Conservation (phyloP, 2,888 invertebrate species). For the Polyommatus iphigenia region DNA sequence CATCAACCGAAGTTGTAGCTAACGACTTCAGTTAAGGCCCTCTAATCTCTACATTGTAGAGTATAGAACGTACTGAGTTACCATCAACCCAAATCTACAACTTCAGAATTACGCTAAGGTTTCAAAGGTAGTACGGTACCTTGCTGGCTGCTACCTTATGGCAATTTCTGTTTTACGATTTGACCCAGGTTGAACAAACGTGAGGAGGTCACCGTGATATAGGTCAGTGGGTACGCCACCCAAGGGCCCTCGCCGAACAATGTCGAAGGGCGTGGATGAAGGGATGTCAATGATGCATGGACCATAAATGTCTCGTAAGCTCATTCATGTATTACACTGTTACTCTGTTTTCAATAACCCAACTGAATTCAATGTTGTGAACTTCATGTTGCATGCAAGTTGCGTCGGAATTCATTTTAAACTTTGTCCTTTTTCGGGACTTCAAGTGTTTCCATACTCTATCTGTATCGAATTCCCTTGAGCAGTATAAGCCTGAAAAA, state of each 20-base stretch:
- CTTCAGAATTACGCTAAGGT: no score
- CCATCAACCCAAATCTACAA: no score
- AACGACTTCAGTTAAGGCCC: no score
- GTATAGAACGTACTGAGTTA: no score
- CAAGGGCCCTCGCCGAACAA: background rate
- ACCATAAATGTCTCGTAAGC: background rate
- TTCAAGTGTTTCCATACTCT: no score
- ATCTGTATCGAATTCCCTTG: no score
- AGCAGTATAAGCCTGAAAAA: no score
- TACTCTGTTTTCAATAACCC: background rate
- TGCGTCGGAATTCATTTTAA: background rate
- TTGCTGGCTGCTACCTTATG: no score
- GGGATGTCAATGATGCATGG: conserved; percentile 6
- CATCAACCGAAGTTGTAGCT: no score
- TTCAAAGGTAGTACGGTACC: no score
- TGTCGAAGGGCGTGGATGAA: background rate
- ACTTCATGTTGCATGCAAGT: background rate
- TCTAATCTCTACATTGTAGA: no score
- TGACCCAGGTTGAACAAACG: background rate
- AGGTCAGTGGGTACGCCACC: background rate
- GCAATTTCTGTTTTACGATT: background rate
- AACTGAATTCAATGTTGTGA: background rate
- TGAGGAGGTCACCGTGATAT: background rate
- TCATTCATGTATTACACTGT: background rate
- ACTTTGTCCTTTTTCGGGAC: no score